Conservation (phyloP, 2,888 invertebrate genomes). For the Pristionchus arcanus region DNA sequence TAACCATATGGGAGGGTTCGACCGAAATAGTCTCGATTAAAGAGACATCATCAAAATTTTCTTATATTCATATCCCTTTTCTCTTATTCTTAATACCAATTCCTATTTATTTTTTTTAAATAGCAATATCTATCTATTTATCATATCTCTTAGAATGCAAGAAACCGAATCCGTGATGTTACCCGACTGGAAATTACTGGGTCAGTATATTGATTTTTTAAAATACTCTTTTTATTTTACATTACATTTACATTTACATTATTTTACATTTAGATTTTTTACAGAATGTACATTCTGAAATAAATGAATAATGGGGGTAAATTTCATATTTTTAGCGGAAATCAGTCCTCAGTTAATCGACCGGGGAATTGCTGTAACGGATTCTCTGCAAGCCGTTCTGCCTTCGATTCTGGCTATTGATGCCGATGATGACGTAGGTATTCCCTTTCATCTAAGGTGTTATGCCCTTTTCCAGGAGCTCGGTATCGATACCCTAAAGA, state of each 20-base stretch:
- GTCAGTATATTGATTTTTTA: not conserved
- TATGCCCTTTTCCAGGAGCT: not conserved
- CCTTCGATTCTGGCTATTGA: slow-evolving; percentile 41
- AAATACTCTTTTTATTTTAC: too few species aligned
- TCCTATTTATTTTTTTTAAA: not conserved
- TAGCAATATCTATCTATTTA: too few species aligned
- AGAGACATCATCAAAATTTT: not conserved
- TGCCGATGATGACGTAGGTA: not conserved
- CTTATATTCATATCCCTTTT: not conserved
- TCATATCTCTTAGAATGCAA: not conserved
- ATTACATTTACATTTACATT: not conserved
- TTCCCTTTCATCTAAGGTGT: not conserved
- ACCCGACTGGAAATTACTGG: slow-evolving; percentile 34
- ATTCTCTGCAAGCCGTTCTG: slow-evolving; percentile 37
- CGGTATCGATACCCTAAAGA: not conserved
- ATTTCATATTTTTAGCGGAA: not conserved
- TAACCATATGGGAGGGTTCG: not conserved
- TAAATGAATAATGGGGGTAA: too few species aligned
- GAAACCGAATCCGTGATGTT: not conserved
- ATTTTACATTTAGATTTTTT: not conserved
- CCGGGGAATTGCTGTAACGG: slow-evolving; percentile 40
- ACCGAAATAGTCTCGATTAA: too few species aligned
- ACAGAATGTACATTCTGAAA: not conserved
- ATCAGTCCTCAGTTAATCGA: slow-evolving; percentile 40
- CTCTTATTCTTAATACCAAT: not conserved